Evolutionary conservation across 2,113 vertebrate species (phyloP).

Genomic region (Oreochromis niloticus): DNA sequence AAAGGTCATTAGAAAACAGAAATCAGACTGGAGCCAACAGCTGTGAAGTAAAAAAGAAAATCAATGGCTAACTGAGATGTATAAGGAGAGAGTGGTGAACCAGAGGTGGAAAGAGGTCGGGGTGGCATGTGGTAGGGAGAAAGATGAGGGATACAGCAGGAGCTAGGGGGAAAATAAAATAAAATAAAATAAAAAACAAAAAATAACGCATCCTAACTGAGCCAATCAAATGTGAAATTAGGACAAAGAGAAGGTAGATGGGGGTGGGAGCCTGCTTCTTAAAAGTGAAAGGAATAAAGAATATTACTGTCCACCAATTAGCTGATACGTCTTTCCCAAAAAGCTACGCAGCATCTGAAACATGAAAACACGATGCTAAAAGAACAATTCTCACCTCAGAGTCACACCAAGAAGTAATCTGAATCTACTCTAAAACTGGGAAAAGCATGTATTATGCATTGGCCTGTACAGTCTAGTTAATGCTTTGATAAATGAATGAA

Average conservation of each 20-base stretch:
- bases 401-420: not conserved
- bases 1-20: constrained; percentile 29
- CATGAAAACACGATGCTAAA: not conserved
- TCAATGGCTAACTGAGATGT: constrained; percentile 25
- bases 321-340: not conserved
- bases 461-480: not conserved
- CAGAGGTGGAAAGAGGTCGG: not conserved
- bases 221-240: not conserved
- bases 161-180: not conserved
- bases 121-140: not conserved
- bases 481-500: not conserved
- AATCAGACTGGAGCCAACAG: constrained; percentile 1
- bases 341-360: not conserved
- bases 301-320: not conserved
- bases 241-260: not conserved
- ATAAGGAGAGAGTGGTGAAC: not conserved
- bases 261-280: not conserved
- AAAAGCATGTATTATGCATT: not conserved
- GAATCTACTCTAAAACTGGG: not conserved
- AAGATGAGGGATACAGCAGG: not conserved
- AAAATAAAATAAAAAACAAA: not conserved
- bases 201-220: not conserved
- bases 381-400: not conserved
- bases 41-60: constrained; percentile 22
- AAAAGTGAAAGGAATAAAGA: not conserved